Conservation (phyloP, 2,888 invertebrate species). For the Plusia festucae region DNA sequence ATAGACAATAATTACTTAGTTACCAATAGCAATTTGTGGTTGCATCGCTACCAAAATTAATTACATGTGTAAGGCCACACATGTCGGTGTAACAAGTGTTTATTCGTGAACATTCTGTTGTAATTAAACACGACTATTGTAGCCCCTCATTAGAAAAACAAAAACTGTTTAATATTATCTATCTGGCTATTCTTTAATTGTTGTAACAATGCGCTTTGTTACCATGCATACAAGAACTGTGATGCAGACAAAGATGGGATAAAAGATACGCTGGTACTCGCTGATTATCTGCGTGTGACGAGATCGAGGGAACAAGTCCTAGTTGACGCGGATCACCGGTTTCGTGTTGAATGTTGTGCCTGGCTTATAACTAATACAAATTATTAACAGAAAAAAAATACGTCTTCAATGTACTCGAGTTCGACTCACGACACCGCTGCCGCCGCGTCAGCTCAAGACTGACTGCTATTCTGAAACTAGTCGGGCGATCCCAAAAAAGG, state of each 20-base stretch:
- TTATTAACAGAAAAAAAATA: no score
- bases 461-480: no score
- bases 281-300: conserved; percentile 18
- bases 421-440: no score
- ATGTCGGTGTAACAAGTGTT: conserved; percentile 44
- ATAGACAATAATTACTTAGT: conserved; percentile 25
- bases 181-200: conserved; percentile 70
- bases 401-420: no score
- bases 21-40: conserved; percentile 32
- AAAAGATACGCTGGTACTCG: conserved; percentile 22
- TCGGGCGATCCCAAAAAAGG: no score
- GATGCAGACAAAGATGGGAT: conserved; percentile 48
- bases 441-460: no score
- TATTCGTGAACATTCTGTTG: conserved; percentile 44
- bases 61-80: conserved; percentile 41
- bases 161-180: conserved; percentile 77
- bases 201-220: conserved; percentile 78
- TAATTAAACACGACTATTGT: conserved; percentile 67
- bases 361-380: no score
- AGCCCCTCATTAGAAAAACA: conserved; percentile 59
- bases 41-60: conserved; percentile 37
- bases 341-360: no score
- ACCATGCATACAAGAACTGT: conserved; percentile 33
- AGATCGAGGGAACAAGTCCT: neutral
- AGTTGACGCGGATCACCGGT: conserved; percentile 1